phyloP scores from a whole-genome alignment of 2,888 invertebrate genomes.

The Aphidius colemani region DNA sequence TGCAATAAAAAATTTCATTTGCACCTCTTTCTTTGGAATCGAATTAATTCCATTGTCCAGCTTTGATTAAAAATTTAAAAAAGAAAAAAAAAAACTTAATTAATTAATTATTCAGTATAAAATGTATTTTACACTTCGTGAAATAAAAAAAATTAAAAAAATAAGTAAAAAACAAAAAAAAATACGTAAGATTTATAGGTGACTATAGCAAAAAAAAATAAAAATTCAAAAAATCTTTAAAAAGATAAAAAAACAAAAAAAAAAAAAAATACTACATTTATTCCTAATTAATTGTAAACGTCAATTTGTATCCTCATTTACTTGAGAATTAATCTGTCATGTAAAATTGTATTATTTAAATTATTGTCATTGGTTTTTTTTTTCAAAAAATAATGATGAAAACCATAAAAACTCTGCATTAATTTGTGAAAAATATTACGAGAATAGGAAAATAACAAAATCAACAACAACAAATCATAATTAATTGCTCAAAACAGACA shows the following conservation, averaged over 20 bases:
- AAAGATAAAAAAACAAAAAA: not conserved
- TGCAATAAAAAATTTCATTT: conserved; percentile 22
- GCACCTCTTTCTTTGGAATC: conserved; percentile 11
- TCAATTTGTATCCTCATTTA: conserved; percentile 24
- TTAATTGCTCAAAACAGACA: too few species aligned
- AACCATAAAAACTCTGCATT: too few species aligned
- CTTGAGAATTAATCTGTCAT: conserved; percentile 11
- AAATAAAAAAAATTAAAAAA: too few species aligned
- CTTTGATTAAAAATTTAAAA: conserved; percentile 4
- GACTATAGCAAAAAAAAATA: conserved; percentile 13
- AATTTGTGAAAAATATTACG: too few species aligned
- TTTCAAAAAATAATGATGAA: too few species aligned
- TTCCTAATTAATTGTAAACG: conserved; percentile 27
- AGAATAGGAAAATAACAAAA: too few species aligned
- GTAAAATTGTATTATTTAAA: not conserved
- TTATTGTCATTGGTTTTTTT: too few species aligned
- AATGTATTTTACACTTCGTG: conserved; percentile 26
- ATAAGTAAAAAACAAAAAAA: conserved; percentile 9
- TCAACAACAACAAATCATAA: too few species aligned
- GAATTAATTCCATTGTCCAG: conserved; percentile 10
- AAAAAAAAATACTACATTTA: conserved; percentile 20
- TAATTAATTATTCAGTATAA: conserved; percentile 22
- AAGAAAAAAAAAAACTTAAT: conserved; percentile 11
- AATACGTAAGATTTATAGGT: conserved; percentile 6
- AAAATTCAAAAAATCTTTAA: not conserved